Percentiles rank a stretch among this genome's conserved stretches.
phyloP scores from a whole-genome alignment of 2,888 invertebrate genomes.

The Sericinus montela region DNA sequence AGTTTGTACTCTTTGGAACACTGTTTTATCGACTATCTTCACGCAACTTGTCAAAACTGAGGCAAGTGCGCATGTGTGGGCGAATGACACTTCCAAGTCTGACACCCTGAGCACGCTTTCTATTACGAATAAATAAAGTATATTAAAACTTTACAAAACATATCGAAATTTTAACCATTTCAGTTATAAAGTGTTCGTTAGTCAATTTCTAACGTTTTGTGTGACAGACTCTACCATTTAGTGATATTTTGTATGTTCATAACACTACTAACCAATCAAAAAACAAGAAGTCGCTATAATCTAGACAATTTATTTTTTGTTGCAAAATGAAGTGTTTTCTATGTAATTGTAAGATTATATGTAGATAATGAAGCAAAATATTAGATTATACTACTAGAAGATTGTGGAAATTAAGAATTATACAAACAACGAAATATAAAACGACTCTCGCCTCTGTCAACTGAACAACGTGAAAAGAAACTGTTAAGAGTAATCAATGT shows the following conservation, averaged over 20 bases:
- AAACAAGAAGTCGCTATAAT: constrained; percentile 52
- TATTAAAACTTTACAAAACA: constrained; percentile 1
- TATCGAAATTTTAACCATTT: constrained; percentile 1
- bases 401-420: constrained; percentile 9
- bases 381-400: constrained; percentile 17
- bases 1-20: not conserved
- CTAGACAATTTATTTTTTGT: constrained; percentile 34
- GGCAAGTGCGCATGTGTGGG: constrained; percentile 52
- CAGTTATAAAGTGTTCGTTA: constrained; percentile 4
- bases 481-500: constrained; percentile 32
- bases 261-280: not conserved
- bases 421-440: constrained; percentile 20
- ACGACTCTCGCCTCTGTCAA: constrained; percentile 9
- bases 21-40: constrained; percentile 61
- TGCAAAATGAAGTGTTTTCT: constrained; percentile 38
- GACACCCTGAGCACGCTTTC: constrained; percentile 54
- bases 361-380: constrained; percentile 27
- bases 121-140: constrained; percentile 14
- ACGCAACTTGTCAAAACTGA: constrained; percentile 50
- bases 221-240: not conserved
- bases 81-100: constrained; percentile 52
- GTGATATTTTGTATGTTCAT: not conserved
- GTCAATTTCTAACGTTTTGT: not conserved
- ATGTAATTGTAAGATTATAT: constrained; percentile 31
- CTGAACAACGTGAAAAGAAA: constrained; percentile 23